Percentiles rank a stretch among this genome's conserved stretches.
Evolutionary conservation across 2,797 vertebrate genomes (phyloP).

Genomic region (Gorsachius magnificus): DNA sequence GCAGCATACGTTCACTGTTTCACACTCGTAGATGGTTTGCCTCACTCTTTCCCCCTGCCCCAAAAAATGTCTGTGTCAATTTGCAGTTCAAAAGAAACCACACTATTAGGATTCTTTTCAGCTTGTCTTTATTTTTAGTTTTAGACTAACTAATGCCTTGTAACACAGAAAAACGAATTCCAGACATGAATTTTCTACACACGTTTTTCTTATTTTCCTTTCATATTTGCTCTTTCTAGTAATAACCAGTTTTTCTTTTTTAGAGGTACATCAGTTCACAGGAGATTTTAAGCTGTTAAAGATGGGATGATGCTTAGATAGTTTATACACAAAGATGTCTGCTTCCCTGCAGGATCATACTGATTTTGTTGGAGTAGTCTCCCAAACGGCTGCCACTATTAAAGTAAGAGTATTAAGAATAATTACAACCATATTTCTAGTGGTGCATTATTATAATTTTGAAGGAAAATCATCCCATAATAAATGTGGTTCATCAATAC

Average conservation of each 20-base stretch:
- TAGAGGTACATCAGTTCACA: background rate
- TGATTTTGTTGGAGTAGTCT: background rate
- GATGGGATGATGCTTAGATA: background rate
- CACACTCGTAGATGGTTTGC: background rate
- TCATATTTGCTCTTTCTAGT: constrained; percentile 33
- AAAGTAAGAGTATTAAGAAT: background rate
- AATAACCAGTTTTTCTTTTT: constrained; percentile 3
- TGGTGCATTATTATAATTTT: background rate
- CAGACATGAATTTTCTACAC: background rate
- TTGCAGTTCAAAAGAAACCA: constrained; percentile 34
- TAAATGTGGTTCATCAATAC: background rate
- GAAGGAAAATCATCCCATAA: background rate
- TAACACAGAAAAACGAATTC: background rate
- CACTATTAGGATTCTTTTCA: constrained; percentile 19
- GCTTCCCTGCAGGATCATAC: background rate
- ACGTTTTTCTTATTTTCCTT: constrained; percentile 16
- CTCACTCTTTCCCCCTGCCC: background rate
- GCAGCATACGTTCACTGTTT: background rate
- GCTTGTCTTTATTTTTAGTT: constrained; percentile 51
- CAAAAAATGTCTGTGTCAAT: constrained; percentile 9
- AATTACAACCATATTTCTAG: background rate
- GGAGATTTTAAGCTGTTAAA: background rate
- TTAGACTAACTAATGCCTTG: background rate
- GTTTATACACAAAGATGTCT: background rate
- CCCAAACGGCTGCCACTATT: background rate